Percentiles rank a stretch among this genome's conserved stretches.
These are phyloP conservation scores for Telmatherina bonti DNA, from an alignment of 2,797 vertebrate genomes.

Conservation along the genomic window DNA sequence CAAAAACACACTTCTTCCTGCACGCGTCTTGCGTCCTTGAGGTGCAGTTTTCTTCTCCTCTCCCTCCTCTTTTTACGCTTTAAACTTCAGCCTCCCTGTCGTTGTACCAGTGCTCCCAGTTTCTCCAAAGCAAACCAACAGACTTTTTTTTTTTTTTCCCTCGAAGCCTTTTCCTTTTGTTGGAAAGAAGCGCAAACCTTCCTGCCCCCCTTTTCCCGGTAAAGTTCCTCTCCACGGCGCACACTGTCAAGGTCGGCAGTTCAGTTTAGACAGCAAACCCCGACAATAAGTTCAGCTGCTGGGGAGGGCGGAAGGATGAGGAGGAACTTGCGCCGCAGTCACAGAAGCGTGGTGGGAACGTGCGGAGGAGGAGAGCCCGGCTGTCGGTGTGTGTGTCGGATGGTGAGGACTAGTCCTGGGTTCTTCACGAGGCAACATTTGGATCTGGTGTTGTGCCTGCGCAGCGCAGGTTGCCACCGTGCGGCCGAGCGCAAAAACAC, in stretches of 20 bases:
- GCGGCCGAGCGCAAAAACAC: conserved; percentile 74
- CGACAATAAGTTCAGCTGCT: conserved; percentile 53
- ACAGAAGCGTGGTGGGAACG: conserved; percentile 55
- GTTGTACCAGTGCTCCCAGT: conserved; percentile 12
- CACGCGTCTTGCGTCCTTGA: conserved; percentile 33
- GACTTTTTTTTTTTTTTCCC: conserved; percentile 59
- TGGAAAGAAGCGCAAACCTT: conserved; percentile 19
- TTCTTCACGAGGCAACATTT: conserved; percentile 67
- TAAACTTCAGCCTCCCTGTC: conserved; percentile 52
- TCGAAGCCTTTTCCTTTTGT: conserved; percentile 21
- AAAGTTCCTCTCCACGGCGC: conserved; percentile 63
- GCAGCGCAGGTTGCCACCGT: conserved; percentile 81
- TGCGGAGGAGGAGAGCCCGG: conserved; percentile 67
- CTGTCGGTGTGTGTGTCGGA: conserved; percentile 68
- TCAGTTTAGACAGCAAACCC: conserved; percentile 41
- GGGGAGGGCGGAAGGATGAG: conserved; percentile 13
- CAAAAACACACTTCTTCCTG: conserved; percentile 34
- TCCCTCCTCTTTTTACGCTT: conserved; percentile 13
- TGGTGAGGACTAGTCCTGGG: conserved; percentile 68
- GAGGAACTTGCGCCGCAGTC: conserved; percentile 46
- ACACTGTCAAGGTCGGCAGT: conserved; percentile 65
- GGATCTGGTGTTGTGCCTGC: conserved; percentile 40
- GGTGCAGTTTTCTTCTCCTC: conserved; percentile 5
- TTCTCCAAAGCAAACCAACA: conserved; percentile 15
- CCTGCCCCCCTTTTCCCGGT: not conserved